A percentile compares a stretch with the other conserved stretches of the same genome.
Conservation (phyloP, 2,888 invertebrate genomes). For the Loripinus fragilis region DNA sequence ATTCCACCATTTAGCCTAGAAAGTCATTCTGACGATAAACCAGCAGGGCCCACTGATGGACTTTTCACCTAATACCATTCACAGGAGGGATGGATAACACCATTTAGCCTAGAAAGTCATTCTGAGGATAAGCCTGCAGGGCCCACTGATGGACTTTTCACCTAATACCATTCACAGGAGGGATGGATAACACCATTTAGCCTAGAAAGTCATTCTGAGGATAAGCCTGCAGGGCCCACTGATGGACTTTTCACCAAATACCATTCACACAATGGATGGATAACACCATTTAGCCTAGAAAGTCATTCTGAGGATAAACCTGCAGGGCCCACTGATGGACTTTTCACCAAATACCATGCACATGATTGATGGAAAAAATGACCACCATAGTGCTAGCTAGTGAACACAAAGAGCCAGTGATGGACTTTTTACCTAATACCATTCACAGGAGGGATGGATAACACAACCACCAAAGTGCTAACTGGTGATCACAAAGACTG, state of each 20-base stretch:
- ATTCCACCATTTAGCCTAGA: slow-evolving; percentile 7
- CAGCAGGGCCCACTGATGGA: neutral
- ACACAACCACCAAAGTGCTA: neutral
- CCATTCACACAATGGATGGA: too few relatives aligned
- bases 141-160: too few relatives aligned
- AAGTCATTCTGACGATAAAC: neutral
- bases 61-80: too few relatives aligned
- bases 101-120: neutral
- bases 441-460: too few relatives aligned
- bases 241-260: too few relatives aligned
- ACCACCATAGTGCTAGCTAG: neutral
- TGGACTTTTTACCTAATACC: too few relatives aligned
- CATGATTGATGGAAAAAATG: neutral
- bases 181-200: slow-evolving; percentile 7
- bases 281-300: slow-evolving; percentile 3
- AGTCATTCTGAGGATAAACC: neutral
- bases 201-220: neutral
- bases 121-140: neutral
- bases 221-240: neutral
- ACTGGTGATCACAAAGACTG: neutral
- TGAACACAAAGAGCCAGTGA: neutral
- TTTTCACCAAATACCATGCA: too few relatives aligned
- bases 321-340: neutral
- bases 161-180: too few relatives aligned
- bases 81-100: too few relatives aligned